Conservation (phyloP, 2,113 vertebrate genomes). For the Aythya baeri region DNA sequence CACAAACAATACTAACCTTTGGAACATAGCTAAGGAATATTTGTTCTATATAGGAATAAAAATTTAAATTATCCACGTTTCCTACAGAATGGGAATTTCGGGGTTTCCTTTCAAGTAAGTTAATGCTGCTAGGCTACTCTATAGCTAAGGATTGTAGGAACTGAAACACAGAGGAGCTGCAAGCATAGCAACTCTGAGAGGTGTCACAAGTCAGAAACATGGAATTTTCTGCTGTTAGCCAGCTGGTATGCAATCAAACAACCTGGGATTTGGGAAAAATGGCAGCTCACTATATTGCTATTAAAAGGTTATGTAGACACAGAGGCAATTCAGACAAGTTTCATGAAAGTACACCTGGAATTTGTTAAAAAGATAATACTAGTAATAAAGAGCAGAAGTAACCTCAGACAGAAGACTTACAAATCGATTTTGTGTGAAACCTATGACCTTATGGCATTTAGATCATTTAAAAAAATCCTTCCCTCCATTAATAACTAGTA, state of each 20-base stretch:
- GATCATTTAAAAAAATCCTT: not conserved
- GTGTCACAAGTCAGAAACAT: not conserved
- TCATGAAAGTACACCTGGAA: not conserved
- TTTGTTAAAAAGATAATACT: not conserved
- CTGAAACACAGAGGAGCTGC: not conserved
- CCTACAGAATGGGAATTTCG: constrained; percentile 41
- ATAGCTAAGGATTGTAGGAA: not conserved
- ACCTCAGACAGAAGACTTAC: not conserved
- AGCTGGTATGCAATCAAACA: not conserved
- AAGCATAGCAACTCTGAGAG: not conserved
- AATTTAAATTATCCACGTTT: constrained; percentile 18
- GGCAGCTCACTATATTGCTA: not conserved
- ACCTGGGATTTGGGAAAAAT: not conserved
- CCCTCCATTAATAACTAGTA: not conserved
- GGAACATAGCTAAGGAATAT: not conserved
- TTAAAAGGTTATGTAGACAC: not conserved
- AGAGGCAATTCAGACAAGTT: not conserved
- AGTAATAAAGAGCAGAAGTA: not conserved
- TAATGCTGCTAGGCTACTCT: not conserved
- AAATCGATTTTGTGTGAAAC: not conserved
- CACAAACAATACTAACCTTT: not conserved
- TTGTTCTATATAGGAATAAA: constrained; percentile 8
- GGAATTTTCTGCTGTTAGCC: not conserved
- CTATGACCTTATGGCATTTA: not conserved
- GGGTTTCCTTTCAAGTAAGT: constrained; percentile 15